phyloP scores from a whole-genome alignment of 2,888 invertebrate genomes.

The Netelia melanura region DNA sequence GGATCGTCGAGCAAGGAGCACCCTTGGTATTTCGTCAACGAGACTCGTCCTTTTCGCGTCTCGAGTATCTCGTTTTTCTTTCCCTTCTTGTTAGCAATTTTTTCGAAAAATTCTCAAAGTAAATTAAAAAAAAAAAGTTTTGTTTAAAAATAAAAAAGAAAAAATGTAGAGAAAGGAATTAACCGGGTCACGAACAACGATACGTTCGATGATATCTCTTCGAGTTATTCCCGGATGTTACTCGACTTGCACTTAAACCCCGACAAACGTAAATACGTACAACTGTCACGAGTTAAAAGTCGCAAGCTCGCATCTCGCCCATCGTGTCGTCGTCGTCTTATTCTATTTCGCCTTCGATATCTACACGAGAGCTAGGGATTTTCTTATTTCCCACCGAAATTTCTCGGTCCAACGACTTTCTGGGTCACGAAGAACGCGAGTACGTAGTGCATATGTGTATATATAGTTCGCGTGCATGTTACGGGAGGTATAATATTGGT shows the following conservation, averaged over 20 bases:
- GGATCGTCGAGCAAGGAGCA: background rate
- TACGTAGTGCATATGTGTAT: background rate
- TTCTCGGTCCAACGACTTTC: slow-evolving; percentile 22
- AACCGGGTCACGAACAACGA: no score
- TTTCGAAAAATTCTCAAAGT: background rate
- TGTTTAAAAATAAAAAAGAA: background rate
- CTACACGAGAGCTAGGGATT: slow-evolving; percentile 5
- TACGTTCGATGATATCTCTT: background rate
- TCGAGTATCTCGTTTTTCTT: no score
- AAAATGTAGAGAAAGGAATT: no score
- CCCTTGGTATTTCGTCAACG: no score
- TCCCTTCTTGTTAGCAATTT: no score
- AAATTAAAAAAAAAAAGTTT: background rate
- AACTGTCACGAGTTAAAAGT: slow-evolving; percentile 19
- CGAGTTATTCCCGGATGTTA: slow-evolving; percentile 1
- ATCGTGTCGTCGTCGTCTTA: background rate
- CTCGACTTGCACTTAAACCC: slow-evolving; percentile 2
- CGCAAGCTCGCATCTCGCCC: background rate
- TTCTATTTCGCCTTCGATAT: background rate
- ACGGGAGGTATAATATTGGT: slow-evolving; percentile 19
- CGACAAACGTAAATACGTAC: slow-evolving; percentile 8
- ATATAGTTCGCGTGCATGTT: background rate
- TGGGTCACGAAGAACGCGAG: slow-evolving; percentile 14
- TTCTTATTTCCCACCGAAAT: slow-evolving; percentile 6
- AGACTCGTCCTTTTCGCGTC: no score